phyloP scores from a whole-genome alignment of 2,888 invertebrate genomes.

The Troglohyphantes excavatus region DNA sequence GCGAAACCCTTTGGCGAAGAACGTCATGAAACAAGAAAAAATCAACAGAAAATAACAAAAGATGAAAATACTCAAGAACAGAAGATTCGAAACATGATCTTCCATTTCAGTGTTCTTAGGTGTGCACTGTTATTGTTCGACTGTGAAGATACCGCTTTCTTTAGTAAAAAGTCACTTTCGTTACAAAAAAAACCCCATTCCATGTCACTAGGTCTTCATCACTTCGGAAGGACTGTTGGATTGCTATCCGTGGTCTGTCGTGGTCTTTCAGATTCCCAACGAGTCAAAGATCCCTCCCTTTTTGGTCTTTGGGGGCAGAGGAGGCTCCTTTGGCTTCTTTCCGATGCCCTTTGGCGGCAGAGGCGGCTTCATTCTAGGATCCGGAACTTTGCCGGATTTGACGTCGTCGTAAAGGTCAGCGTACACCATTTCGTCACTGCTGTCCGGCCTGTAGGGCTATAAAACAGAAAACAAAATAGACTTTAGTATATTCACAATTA shows the following conservation, averaged over 20 bases:
- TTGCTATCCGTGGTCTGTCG: neutral
- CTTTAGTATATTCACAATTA: no score
- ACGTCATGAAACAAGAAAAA: slow-evolving; percentile 30
- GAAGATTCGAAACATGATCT: slow-evolving; percentile 44
- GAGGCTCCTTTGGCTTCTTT: slow-evolving; percentile 79
- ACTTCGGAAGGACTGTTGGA: neutral
- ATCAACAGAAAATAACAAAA: slow-evolving; percentile 40
- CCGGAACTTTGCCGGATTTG: slow-evolving; percentile 80
- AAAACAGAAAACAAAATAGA: no score
- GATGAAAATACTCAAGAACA: slow-evolving; percentile 25
- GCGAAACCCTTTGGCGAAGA: slow-evolving; percentile 66
- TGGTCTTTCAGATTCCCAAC: slow-evolving; percentile 64
- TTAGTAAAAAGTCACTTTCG: neutral
- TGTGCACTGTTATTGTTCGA: slow-evolving; percentile 32
- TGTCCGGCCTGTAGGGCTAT: slow-evolving; percentile 80
- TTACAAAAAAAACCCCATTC: slow-evolving; percentile 10
- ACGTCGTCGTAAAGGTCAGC: slow-evolving; percentile 80
- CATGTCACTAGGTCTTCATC: neutral
- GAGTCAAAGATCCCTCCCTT: slow-evolving; percentile 74
- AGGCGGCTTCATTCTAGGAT: slow-evolving; percentile 80
- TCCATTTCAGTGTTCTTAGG: slow-evolving; percentile 14
- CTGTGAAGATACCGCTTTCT: slow-evolving; percentile 15
- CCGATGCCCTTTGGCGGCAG: slow-evolving; percentile 80
- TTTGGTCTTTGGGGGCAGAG: slow-evolving; percentile 78
- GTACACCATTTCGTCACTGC: slow-evolving; percentile 80